A percentile compares a stretch with the other conserved stretches of the same genome.
Evolutionary conservation across 2,113 vertebrate species (phyloP).

Genomic region (Emydura subglobosa): DNA sequence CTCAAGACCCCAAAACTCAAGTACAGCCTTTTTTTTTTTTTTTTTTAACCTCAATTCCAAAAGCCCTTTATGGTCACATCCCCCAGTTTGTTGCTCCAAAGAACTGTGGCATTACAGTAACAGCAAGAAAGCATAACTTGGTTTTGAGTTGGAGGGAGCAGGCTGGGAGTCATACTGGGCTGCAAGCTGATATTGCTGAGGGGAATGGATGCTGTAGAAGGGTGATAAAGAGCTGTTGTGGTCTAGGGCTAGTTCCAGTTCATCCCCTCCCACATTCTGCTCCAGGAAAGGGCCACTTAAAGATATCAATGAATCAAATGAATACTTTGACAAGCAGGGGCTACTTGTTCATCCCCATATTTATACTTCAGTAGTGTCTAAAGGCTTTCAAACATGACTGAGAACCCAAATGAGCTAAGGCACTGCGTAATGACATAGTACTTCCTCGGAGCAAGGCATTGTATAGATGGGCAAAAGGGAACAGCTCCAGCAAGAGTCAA

Average conservation of each 20-base stretch:
- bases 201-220: background rate
- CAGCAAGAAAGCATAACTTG: background rate
- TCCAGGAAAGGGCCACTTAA: background rate
- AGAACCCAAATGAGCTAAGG: background rate
- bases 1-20: background rate
- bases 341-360: background rate
- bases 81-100: background rate
- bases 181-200: background rate
- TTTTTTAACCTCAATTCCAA: background rate
- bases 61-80: fast-evolving
- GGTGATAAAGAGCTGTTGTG: background rate
- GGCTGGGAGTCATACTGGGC: too few relatives aligned
- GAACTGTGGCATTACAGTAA: background rate
- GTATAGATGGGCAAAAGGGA: background rate
- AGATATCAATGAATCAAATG: background rate
- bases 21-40: background rate
- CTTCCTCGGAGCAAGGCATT: background rate
- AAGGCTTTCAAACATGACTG: background rate
- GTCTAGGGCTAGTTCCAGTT: background rate
- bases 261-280: background rate
- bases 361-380: background rate
- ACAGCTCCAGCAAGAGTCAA: background rate
- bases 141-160: background rate
- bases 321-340: background rate
- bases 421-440: background rate